Percentiles rank a stretch among this genome's conserved stretches.
Evolutionary conservation across 53 echinoderm and acorn worm species (phyloP).

Genomic region (Henricia sp.): DNA sequence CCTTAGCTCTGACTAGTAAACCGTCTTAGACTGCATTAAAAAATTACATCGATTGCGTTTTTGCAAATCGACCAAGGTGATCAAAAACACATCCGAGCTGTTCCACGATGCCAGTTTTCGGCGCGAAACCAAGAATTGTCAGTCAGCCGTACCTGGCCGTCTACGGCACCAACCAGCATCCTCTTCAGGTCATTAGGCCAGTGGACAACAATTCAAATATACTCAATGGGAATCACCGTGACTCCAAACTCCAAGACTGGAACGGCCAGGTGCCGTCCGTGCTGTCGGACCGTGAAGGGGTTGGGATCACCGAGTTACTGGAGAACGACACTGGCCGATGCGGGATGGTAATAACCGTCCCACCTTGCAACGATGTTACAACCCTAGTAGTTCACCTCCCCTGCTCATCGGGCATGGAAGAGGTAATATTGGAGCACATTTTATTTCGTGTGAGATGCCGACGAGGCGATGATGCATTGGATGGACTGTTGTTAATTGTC

Average conservation of each 20-base stretch:
- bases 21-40: not conserved
- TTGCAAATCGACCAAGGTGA: no score
- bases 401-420: not conserved
- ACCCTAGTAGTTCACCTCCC: conserved; percentile 38
- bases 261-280: conserved; percentile 46
- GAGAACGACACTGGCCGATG: conserved; percentile 43
- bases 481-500: not conserved
- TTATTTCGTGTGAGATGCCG: conserved; percentile 31
- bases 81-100: not conserved
- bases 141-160: conserved; percentile 24
- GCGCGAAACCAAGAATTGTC: conserved; percentile 23
- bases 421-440: not conserved
- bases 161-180: conserved; percentile 32
- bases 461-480: no score
- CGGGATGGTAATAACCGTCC: conserved; percentile 39
- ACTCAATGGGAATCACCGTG: not conserved
- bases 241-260: not conserved
- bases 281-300: conserved; percentile 41
- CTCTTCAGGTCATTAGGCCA: conserved; percentile 23
- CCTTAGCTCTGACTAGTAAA: not conserved
- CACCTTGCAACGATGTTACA: conserved; percentile 13
- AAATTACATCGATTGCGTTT: not conserved
- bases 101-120: conserved; percentile 31
- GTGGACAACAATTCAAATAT: conserved; percentile 13
- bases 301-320: conserved; percentile 37